Evolutionary conservation across 2,888 invertebrate genomes (phyloP).

Genomic region (Scaptodrosophila latifasciaeformis): DNA sequence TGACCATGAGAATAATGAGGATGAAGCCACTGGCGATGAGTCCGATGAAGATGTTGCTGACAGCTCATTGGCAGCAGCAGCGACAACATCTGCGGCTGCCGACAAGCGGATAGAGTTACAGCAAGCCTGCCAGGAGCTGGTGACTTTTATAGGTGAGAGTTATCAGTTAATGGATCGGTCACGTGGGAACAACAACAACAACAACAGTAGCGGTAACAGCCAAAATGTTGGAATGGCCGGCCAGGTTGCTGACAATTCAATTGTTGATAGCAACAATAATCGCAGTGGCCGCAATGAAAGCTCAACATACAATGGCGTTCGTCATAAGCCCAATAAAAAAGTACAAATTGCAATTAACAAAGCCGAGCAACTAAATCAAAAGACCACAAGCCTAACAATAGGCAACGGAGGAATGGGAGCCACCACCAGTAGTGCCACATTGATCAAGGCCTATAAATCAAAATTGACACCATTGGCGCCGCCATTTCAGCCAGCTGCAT

Average conservation of each 20-base stretch:
- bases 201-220: slow-evolving; percentile 23
- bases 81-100: not conserved
- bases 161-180: slow-evolving; percentile 61
- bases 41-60: slow-evolving; percentile 3
- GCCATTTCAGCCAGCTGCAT: slow-evolving; percentile 64
- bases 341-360: slow-evolving; percentile 14
- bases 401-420: slow-evolving; percentile 9
- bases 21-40: slow-evolving; percentile 6
- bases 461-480: slow-evolving; percentile 70
- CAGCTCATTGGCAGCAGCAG: not conserved
- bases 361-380: slow-evolving; percentile 18
- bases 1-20: slow-evolving; percentile 5
- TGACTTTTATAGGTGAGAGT: slow-evolving; percentile 68
- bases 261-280: slow-evolving; percentile 39
- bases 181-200: slow-evolving; percentile 31
- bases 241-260: too few species aligned
- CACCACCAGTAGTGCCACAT: slow-evolving; percentile 34
- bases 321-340: slow-evolving; percentile 7
- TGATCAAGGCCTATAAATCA: slow-evolving; percentile 65
- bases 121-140: slow-evolving; percentile 62
- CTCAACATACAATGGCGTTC: not conserved
- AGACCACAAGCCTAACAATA: slow-evolving; percentile 1
- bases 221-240: too few species aligned
- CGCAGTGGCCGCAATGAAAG: slow-evolving; percentile 21
- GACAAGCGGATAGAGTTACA: slow-evolving; percentile 31